Evolutionary conservation across 2,113 vertebrate species (phyloP), one percentile per base, ranked within the genome.

Genomic region (Caranx ignobilis): DNA sequence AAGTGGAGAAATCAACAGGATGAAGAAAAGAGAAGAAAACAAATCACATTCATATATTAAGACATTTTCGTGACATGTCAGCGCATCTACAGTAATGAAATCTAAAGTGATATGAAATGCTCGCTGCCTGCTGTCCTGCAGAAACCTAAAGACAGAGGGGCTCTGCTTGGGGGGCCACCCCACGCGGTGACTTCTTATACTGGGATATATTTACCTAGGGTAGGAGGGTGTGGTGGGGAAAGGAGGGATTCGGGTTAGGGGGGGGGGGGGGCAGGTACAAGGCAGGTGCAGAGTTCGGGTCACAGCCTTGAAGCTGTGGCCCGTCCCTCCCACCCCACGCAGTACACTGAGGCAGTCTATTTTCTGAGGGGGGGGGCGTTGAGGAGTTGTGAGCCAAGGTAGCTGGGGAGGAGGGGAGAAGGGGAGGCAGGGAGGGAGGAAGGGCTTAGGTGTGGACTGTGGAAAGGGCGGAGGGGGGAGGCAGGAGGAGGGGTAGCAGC

Each of bases 41-140:
- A 16, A 91, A 90, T 90, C 88, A 93, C 89, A 94, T 93, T 92
- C 90, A 90, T 75, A 94, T 87, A 88, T 94, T 94, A 95, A 95
- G 94, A 95, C 92, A 84, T 93, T 92, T 93, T 4, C 39, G 91
- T 93, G 93, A 92, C 90, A 88, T 85, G 89, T 94, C 90, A 91
- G 92, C 93, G 91, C 91, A 77, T 91, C 91, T 90, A 92, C 79
- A 92, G 87, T 87, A 93, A 93, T 90, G 84, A 91, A 91, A 86
- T 91, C 80, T 87, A 89, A 90, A 37, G 88, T 87, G 89, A 89
- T 86, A 87, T 88, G 90, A 93, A 91, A 92, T 43, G 91, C 84
- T 84, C 75, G 75, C 82, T 83, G 84, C 74, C 83, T 72, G 85
- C 85, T 85, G 84, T 90, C 91, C 84, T 84, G 92, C 88, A 91